A percentile compares a stretch with the other conserved stretches of the same genome.
Conservation (phyloP, 2,888 invertebrate genomes). For the Lottia gigantea region DNA sequence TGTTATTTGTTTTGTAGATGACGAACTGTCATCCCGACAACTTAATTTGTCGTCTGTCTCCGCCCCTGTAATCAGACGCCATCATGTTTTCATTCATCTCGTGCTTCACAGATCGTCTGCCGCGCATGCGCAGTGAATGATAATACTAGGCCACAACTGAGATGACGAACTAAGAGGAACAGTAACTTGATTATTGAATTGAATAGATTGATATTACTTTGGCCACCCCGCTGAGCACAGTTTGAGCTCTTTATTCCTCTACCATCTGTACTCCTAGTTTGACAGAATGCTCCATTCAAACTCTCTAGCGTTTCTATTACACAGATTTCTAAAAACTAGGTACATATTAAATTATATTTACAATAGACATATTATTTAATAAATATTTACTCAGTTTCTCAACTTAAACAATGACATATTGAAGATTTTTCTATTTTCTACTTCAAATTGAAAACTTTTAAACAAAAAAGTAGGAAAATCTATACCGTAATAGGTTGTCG, state of each 20-base stretch:
- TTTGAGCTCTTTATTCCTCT: conserved; percentile 21
- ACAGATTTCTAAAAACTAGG: conserved; percentile 6
- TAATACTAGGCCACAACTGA: conserved; percentile 17
- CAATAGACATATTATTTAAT: conserved; percentile 1
- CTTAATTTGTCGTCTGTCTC: conserved; percentile 17
- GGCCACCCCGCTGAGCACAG: conserved; percentile 20
- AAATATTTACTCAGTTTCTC: neutral
- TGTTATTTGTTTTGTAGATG: conserved; percentile 23
- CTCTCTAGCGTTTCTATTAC: conserved; percentile 2
- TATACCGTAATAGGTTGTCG: no score
- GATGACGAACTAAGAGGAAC: conserved; percentile 16
- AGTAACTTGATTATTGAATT: conserved; percentile 23
- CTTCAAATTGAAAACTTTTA: no score
- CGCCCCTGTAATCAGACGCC: conserved; percentile 23
- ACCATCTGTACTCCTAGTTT: conserved; percentile 21
- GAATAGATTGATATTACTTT: conserved; percentile 21
- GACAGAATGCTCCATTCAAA: neutral
- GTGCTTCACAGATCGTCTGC: conserved; percentile 13
- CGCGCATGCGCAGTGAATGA: conserved; percentile 20
- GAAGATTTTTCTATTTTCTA: no score
- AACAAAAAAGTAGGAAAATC: no score
- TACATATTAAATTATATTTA: neutral
- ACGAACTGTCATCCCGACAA: conserved; percentile 19
- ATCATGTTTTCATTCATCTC: conserved; percentile 12
- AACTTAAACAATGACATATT: no score